phyloP scores from a whole-genome alignment of 2,113 vertebrate species.

The Actenoides lindsayi region DNA sequence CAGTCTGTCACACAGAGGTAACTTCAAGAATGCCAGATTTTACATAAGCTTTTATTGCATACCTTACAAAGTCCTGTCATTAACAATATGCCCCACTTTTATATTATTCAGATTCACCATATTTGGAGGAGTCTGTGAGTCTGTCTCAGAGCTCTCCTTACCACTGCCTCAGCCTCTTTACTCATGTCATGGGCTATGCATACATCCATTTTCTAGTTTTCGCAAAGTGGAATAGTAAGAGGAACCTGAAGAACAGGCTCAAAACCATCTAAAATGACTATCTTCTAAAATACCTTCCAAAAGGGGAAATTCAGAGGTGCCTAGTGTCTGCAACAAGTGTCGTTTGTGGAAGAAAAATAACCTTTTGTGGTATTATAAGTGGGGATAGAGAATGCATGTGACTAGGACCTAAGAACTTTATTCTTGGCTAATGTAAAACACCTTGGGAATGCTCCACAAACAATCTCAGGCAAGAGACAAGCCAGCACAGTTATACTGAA shows the following conservation, averaged over 20 bases:
- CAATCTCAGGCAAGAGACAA: neutral
- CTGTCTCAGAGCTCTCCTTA: neutral
- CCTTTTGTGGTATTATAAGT: neutral
- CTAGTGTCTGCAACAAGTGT: neutral
- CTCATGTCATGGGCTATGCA: neutral
- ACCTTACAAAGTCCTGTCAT: neutral
- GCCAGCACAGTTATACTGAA: neutral
- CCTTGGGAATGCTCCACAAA: neutral
- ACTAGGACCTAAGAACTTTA: neutral
- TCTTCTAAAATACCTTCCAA: neutral
- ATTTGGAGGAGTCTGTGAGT: neutral
- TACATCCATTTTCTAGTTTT: neutral
- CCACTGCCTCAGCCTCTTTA: neutral
- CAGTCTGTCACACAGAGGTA: neutral
- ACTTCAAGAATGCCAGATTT: neutral
- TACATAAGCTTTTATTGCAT: neutral
- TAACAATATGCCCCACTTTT: neutral
- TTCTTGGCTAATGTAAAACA: neutral
- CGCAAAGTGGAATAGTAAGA: neutral
- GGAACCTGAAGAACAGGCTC: neutral
- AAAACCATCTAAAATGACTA: neutral
- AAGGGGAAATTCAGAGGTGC: neutral
- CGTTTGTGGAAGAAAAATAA: neutral
- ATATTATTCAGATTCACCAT: rapidly evolving
- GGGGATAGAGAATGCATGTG: neutral